Conservation (phyloP, 2,888 invertebrate genomes). For the Agriopis marginaria region DNA sequence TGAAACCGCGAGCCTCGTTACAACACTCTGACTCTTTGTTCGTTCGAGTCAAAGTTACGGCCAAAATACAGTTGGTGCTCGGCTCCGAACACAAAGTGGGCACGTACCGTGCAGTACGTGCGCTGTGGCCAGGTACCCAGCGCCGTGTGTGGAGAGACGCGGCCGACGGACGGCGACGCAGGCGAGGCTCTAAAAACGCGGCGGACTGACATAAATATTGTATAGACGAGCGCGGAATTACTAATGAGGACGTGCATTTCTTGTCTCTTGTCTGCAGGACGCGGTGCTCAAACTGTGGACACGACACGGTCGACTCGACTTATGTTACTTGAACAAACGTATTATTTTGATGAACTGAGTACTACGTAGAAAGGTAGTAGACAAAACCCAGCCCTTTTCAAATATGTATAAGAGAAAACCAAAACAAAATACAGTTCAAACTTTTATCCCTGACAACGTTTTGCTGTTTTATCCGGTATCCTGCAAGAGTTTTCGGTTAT, state of each 20-base stretch:
- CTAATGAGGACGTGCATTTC: slow-evolving; percentile 70
- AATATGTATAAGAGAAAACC: no score
- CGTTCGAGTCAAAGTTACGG: not conserved
- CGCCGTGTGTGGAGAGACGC: not conserved
- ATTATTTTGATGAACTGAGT: no score
- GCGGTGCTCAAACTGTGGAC: slow-evolving; percentile 39
- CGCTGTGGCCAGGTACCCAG: not conserved
- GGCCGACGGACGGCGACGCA: slow-evolving; percentile 31
- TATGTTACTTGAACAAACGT: no score
- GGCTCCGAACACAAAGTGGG: slow-evolving; percentile 27
- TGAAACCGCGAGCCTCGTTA: slow-evolving; percentile 3
- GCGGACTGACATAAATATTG: slow-evolving; percentile 78
- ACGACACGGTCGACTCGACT: not conserved
- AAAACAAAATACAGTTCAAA: no score
- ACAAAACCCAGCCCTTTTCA: no score
- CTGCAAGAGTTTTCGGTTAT: no score
- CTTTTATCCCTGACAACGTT: no score
- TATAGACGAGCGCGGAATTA: slow-evolving; percentile 78
- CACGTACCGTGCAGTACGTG: slow-evolving; percentile 17
- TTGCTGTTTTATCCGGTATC: no score
- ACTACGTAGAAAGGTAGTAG: no score
- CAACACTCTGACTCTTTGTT: slow-evolving; percentile 11
- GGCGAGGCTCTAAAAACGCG: slow-evolving; percentile 63
- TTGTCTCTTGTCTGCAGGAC: slow-evolving; percentile 48
- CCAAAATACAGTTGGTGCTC: slow-evolving; percentile 26